phyloP scores from a whole-genome alignment of 1,140 invertebrate genomes.

The Medauroidea extradentata region DNA sequence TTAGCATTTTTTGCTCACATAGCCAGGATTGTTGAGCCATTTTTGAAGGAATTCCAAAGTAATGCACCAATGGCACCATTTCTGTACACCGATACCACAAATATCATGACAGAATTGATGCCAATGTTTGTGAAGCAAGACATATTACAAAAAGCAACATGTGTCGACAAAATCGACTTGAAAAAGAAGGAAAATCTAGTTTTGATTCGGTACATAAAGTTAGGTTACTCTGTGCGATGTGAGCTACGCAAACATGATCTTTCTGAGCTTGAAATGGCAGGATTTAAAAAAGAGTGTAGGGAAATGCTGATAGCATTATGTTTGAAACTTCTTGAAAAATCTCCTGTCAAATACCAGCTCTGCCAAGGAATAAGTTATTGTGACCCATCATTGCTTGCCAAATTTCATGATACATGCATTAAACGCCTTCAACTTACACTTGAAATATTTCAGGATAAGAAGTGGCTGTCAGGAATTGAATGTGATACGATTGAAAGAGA shows the following conservation, averaged over 20 bases:
- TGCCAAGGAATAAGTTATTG: slow-evolving; percentile 7
- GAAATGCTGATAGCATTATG: slow-evolving; percentile 4
- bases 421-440: slow-evolving; percentile 3
- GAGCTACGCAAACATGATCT: not conserved
- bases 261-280: slow-evolving; percentile 6
- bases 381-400: slow-evolving; percentile 4
- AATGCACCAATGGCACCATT: slow-evolving; percentile 19
- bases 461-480: slow-evolving; percentile 2
- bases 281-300: slow-evolving; percentile 13
- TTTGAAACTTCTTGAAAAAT: slow-evolving; percentile 6
- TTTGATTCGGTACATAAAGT: no score
- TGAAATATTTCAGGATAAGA: not conserved
- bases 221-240: no score
- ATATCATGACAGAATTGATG: slow-evolving; percentile 7
- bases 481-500: slow-evolving; percentile 12
- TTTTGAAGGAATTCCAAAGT: slow-evolving; percentile 20
- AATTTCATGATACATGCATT: not conserved
- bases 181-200: no score
- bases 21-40: slow-evolving; percentile 19
- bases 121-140: slow-evolving; percentile 6
- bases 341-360: slow-evolving; percentile 3
- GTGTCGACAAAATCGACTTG: not conserved
- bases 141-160: slow-evolving; percentile 3
- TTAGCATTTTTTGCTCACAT: slow-evolving; percentile 1
- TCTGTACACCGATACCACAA: slow-evolving; percentile 1